Conservation (phyloP, 2,888 invertebrate species). For the Frankliniella intonsa region DNA sequence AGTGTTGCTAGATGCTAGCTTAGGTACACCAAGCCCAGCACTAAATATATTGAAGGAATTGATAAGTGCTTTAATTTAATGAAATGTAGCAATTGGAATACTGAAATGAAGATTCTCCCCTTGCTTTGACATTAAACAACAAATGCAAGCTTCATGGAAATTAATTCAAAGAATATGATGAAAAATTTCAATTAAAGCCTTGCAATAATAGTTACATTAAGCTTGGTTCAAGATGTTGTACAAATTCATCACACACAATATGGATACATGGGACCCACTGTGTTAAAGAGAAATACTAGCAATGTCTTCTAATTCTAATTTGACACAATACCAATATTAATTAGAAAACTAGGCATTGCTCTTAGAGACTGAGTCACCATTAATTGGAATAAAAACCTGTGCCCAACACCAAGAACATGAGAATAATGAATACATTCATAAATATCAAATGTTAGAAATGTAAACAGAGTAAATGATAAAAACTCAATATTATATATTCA, state of each 20-base stretch:
- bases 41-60: slow-evolving; percentile 32
- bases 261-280: too few relatives aligned
- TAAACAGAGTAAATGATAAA: not conserved
- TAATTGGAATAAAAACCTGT: not conserved
- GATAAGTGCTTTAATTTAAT: slow-evolving; percentile 27
- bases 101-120: not conserved
- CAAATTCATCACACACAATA: too few relatives aligned
- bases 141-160: not conserved
- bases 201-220: too few relatives aligned
- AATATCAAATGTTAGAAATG: not conserved
- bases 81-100: slow-evolving; percentile 35
- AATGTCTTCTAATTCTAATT: too few relatives aligned
- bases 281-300: too few relatives aligned
- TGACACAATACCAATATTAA: too few relatives aligned
- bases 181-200: too few relatives aligned
- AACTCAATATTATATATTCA: not conserved
- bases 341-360: too few relatives aligned
- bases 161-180: too few relatives aligned
- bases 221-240: too few relatives aligned
- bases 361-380: not conserved
- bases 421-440: not conserved
- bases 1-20: slow-evolving; percentile 11
- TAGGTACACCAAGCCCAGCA: slow-evolving; percentile 23
- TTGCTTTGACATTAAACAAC: not conserved
- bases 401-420: not conserved